phyloP scores from a whole-genome alignment of 2,797 vertebrate species.

The Sternotherus odoratus region DNA sequence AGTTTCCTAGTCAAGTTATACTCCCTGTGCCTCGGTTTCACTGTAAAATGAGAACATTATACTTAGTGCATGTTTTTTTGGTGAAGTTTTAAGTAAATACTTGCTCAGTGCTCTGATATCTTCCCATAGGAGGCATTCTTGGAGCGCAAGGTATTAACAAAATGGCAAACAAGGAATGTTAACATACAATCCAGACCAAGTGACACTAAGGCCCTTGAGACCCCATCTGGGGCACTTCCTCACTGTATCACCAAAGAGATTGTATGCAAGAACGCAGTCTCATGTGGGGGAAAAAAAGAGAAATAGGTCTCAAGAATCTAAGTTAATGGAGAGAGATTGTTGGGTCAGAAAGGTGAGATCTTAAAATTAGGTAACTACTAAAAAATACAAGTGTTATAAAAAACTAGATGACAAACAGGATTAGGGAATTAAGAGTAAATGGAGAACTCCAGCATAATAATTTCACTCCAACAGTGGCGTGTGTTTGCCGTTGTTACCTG shows the following conservation, averaged over 20 bases:
- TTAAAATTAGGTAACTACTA: not conserved
- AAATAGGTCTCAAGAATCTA: not conserved
- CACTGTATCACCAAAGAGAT: not conserved
- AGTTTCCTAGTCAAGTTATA: not conserved
- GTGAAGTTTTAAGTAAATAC: not conserved
- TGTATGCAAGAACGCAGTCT: not conserved
- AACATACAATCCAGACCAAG: not conserved
- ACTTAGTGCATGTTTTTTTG: too few species aligned
- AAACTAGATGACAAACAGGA: not conserved
- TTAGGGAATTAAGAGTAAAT: not conserved
- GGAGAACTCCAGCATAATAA: not conserved
- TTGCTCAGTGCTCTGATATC: not conserved
- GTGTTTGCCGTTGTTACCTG: not conserved
- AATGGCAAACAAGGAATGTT: not conserved
- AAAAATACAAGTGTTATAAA: not conserved
- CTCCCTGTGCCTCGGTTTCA: not conserved
- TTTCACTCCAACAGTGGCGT: not conserved
- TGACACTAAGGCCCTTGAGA: not conserved
- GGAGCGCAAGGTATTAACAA: not conserved
- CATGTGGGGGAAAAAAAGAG: too few species aligned
- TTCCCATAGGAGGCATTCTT: not conserved
- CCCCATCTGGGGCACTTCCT: not conserved
- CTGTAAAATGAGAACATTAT: not conserved
- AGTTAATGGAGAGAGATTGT: not conserved
- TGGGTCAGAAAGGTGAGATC: too few species aligned